Percentiles rank a stretch among this genome's conserved stretches.
These are phyloP conservation scores for Atherinomorus stipes DNA, from an alignment of 2,113 vertebrate genomes.

Conservation along the genomic window DNA sequence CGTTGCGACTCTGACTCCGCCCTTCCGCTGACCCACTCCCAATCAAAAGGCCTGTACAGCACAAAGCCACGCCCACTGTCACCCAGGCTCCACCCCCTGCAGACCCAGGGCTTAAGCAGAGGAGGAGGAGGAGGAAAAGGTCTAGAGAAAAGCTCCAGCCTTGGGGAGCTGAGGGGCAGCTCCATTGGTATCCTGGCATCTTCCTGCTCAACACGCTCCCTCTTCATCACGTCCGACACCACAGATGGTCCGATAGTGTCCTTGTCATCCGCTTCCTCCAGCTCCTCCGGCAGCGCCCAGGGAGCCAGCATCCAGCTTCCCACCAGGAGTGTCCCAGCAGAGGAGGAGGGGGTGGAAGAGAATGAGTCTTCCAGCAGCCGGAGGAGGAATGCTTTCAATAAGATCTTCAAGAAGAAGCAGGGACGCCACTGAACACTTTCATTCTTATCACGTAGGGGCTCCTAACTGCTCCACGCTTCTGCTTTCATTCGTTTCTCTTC, in stretches of 20 bases:
- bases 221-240: constrained; percentile 84
- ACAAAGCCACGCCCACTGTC: constrained; percentile 73
- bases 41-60: constrained; percentile 74
- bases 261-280: constrained; percentile 15
- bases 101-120: constrained; percentile 55
- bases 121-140: constrained; percentile 72
- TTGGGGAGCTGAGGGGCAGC: constrained; percentile 87
- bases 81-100: constrained; percentile 64
- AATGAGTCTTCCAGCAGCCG: constrained; percentile 83
- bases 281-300: constrained; percentile 61
- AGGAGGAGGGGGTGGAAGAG: constrained; percentile 89
- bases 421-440: constrained; percentile 53
- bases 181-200: constrained; percentile 46
- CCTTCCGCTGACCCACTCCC: constrained; percentile 85
- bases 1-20: constrained; percentile 93
- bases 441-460: too few species aligned
- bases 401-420: constrained; percentile 94
- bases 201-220: constrained; percentile 87
- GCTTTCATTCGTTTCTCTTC: too few species aligned
- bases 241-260: constrained; percentile 63
- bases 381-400: constrained; percentile 91
- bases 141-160: constrained; percentile 90
- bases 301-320: constrained; percentile 82
- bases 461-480: too few species aligned
- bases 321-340: constrained; percentile 83